Percentiles rank a stretch among this genome's conserved stretches.
Conservation (phyloP, 2,113 vertebrate genomes). For the Lepus timidus region DNA sequence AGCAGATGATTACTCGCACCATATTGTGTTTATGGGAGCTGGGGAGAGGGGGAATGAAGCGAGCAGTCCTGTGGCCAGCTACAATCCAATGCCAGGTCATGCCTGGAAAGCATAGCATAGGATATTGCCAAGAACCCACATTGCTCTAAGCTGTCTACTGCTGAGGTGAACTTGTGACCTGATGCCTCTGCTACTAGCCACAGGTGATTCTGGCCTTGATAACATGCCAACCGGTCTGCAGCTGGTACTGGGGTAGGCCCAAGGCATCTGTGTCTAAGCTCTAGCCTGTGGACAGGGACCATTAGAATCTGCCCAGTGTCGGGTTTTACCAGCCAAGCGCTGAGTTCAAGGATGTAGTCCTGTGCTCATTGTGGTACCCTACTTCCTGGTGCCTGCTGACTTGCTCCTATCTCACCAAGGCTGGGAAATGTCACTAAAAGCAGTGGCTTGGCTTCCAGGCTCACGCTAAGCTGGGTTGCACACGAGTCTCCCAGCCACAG, state of each 20-base stretch:
- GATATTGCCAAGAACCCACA: neutral
- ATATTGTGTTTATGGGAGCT: neutral
- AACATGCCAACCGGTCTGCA: neutral
- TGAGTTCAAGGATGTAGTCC: neutral
- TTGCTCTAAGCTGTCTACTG: neutral
- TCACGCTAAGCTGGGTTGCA: neutral
- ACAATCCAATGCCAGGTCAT: neutral
- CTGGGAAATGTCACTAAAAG: too few species aligned
- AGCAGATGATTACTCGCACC: neutral
- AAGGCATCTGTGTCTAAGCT: neutral
- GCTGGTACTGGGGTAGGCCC: too few species aligned
- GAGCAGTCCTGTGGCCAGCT: neutral
- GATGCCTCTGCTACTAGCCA: neutral
- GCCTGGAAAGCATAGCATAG: neutral
- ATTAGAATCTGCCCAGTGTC: neutral
- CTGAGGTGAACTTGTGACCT: neutral
- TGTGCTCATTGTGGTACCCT: neutral
- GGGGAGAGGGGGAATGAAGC: neutral
- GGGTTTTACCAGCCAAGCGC: neutral
- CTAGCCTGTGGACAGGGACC: neutral
- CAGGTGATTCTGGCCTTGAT: too few species aligned
- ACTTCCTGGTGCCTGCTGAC: neutral
- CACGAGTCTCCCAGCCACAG: neutral
- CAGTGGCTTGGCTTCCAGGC: neutral
- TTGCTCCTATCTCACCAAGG: neutral